Conservation (phyloP, 2,888 invertebrate species). For the Protophormia terraenovae region DNA sequence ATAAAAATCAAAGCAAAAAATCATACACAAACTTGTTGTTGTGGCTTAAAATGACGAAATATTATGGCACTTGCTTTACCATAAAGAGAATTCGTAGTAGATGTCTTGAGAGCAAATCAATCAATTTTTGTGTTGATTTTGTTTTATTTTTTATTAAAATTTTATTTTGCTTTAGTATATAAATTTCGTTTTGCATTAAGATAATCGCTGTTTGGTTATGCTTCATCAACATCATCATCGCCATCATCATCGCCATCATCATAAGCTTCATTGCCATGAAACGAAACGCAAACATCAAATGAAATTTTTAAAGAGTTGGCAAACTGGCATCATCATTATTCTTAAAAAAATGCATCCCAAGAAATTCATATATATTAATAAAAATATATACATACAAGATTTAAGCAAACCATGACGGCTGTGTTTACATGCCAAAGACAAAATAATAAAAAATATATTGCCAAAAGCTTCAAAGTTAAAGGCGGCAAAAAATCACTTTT, state of each 20-base stretch:
- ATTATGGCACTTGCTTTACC: constrained; percentile 39
- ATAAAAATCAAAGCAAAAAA: constrained; percentile 18
- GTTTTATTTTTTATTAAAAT: constrained; percentile 19
- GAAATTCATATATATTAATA: neutral
- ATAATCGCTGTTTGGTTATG: constrained; percentile 65
- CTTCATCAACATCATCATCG: constrained; percentile 64
- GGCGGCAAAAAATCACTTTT: constrained; percentile 49
- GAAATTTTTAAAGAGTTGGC: constrained; percentile 39
- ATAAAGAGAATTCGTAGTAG: neutral
- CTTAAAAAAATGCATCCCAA: constrained; percentile 51
- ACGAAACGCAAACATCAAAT: constrained; percentile 65
- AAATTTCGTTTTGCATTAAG: constrained; percentile 47
- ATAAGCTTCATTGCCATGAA: constrained; percentile 37
- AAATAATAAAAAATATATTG: constrained; percentile 36
- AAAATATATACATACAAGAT: constrained; percentile 36
- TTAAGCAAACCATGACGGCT: constrained; percentile 39
- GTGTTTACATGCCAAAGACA: constrained; percentile 43
- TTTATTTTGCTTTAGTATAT: neutral
- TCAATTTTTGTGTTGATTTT: constrained; percentile 63
- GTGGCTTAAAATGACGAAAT: constrained; percentile 56
- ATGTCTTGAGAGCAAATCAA: constrained; percentile 62
- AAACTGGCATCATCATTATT: constrained; percentile 57
- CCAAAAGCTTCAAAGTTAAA: constrained; percentile 61
- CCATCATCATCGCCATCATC: constrained; percentile 45
- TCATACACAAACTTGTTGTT: constrained; percentile 44